Evolutionary conservation across 2,113 vertebrate genomes (phyloP).

Genomic region (Crotalus tigris): DNA sequence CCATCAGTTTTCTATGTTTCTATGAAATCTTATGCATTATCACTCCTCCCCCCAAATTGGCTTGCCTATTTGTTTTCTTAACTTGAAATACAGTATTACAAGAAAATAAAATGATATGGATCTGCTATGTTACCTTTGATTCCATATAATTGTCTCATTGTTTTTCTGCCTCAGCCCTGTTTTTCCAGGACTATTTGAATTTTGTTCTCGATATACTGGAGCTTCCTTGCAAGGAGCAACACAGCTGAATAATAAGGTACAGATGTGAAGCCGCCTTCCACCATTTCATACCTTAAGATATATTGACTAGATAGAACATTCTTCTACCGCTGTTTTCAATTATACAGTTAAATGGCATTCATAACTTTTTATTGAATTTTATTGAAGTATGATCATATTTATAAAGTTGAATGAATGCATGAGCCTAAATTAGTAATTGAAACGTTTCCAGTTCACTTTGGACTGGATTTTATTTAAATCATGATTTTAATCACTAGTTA

Average conservation of each 20-base stretch:
- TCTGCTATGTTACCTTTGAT: background rate
- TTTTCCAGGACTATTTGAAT: conserved; percentile 97
- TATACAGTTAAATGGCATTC: background rate
- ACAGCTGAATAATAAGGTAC: conserved; percentile 97
- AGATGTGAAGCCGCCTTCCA: background rate
- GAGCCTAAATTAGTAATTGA: background rate
- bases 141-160: background rate
- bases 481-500: background rate
- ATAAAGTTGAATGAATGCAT: background rate
- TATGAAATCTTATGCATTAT: background rate
- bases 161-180: conserved; percentile 80
- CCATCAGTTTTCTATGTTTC: background rate
- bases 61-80: background rate
- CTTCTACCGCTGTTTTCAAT: background rate
- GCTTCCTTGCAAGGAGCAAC: conserved; percentile 97
- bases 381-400: background rate
- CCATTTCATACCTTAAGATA: rapidly evolving
- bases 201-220: conserved; percentile 96
- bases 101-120: background rate
- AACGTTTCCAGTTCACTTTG: background rate
- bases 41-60: background rate
- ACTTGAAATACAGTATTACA: background rate
- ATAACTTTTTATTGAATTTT: background rate
- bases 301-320: background rate
- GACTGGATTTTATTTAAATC: background rate